These are phyloP conservation scores for Cairina moschata DNA, from an alignment of 2,113 vertebrate species.

Conservation along the genomic window DNA sequence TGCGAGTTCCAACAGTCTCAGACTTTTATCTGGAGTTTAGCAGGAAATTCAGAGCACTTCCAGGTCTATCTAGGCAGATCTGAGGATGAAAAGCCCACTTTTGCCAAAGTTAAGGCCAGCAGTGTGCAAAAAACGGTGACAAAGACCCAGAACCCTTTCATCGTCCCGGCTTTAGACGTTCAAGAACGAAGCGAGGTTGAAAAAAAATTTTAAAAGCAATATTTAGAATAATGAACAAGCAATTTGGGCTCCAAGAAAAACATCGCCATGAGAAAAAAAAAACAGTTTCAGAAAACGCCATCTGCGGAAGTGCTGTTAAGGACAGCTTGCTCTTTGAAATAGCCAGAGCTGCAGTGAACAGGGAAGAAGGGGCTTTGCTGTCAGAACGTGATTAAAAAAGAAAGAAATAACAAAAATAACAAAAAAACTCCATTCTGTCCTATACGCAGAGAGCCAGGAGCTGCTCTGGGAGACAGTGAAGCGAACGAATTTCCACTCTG, in stretches of 20 bases:
- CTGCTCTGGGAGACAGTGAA: conserved; percentile 23
- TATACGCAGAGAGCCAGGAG: neutral
- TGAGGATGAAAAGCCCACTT: neutral
- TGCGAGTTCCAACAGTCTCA: conserved; percentile 37
- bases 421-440: neutral
- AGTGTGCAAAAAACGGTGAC: neutral
- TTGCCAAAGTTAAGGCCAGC: neutral
- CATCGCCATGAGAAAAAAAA: neutral
- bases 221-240: neutral
- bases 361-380: neutral
- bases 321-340: conserved; percentile 19
- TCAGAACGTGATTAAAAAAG: conserved; percentile 23
- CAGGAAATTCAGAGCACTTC: conserved; percentile 29
- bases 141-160: neutral
- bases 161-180: rapidly evolving
- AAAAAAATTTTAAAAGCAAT: neutral
- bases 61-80: neutral
- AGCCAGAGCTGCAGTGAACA: neutral
- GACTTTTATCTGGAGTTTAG: conserved; percentile 28
- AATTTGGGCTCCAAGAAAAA: neutral
- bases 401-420: neutral
- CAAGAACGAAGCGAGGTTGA: neutral
- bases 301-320: neutral
- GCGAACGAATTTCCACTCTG: conserved; percentile 1
- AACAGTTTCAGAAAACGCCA: neutral